These are phyloP conservation scores for Vesta saturnalis DNA, from an alignment of 2,888 invertebrate genomes.

Conservation along the genomic window DNA sequence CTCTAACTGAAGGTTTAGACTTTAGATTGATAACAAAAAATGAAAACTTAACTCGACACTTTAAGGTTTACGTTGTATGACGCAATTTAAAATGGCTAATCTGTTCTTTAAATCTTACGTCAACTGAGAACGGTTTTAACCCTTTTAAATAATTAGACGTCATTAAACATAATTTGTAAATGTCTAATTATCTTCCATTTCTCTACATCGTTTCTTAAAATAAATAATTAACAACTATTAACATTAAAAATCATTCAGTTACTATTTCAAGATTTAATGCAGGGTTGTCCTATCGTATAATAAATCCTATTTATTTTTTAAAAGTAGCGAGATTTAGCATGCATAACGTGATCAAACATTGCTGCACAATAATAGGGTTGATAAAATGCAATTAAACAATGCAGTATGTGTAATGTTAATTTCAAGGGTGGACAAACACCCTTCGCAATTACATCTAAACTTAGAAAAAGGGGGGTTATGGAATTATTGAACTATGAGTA, in stretches of 20 bases:
- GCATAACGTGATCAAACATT: conserved; percentile 1
- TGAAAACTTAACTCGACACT: no score
- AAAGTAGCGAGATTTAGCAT: background rate
- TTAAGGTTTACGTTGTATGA: no score
- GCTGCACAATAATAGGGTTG: conserved; percentile 25
- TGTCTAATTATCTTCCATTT: conserved; percentile 23
- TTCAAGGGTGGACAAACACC: conserved; percentile 45
- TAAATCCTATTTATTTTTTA: background rate
- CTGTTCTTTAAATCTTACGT: conserved; percentile 21
- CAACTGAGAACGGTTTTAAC: conserved; percentile 10
- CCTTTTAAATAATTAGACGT: conserved; percentile 19
- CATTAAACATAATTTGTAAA: conserved; percentile 27
- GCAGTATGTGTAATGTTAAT: conserved; percentile 43
- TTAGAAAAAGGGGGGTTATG: conserved; percentile 21
- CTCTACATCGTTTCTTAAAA: background rate
- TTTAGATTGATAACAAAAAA: no score
- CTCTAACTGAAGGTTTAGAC: no score
- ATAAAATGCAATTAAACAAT: conserved; percentile 41
- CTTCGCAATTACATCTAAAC: conserved; percentile 41
- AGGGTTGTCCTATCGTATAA: no score
- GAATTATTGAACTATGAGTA: conserved; percentile 35
- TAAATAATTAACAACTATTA: background rate
- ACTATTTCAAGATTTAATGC: no score
- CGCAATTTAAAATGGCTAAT: conserved; percentile 17
- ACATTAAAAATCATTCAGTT: no score